Conservation (phyloP, 2,113 vertebrate species). For the Leptobrachium ailaonicum region DNA sequence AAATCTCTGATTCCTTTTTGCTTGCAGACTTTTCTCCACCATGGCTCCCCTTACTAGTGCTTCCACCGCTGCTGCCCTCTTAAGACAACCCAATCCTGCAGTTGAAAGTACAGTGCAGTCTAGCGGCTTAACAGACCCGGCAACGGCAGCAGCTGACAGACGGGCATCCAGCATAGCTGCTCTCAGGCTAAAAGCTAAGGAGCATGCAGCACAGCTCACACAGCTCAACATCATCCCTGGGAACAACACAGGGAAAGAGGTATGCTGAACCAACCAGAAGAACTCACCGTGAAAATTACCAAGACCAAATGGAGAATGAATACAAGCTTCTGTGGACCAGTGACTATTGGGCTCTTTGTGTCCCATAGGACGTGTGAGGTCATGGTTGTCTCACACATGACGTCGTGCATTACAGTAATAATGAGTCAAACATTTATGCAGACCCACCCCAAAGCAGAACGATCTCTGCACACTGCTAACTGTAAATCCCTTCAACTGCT, state of each 20-base stretch:
- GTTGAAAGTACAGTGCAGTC: slow-evolving; percentile 78
- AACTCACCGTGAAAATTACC: slow-evolving; percentile 68
- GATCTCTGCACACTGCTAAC: slow-evolving; percentile 17
- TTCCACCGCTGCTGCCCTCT: slow-evolving; percentile 87
- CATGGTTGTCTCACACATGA: slow-evolving; percentile 17
- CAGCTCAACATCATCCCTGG: slow-evolving; percentile 96
- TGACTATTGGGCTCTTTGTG: slow-evolving; percentile 30
- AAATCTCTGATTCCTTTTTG: slow-evolving; percentile 46
- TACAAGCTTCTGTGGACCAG: slow-evolving; percentile 29
- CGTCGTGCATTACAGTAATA: slow-evolving; percentile 34
- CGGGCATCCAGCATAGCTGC: slow-evolving; percentile 93
- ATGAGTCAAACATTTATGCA: slow-evolving; percentile 39
- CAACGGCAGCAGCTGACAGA: slow-evolving; percentile 83
- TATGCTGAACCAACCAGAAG: slow-evolving; percentile 81
- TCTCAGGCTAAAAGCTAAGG: slow-evolving; percentile 93
- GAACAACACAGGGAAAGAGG: slow-evolving; percentile 90
- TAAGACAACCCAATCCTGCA: slow-evolving; percentile 82
- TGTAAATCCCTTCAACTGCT: slow-evolving; percentile 1
- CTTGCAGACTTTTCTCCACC: slow-evolving; percentile 88
- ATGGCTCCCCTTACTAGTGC: slow-evolving; percentile 91
- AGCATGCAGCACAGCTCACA: slow-evolving; percentile 96
- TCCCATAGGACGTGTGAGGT: slow-evolving; percentile 2
- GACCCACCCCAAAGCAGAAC: slow-evolving; percentile 16
- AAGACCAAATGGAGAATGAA: slow-evolving; percentile 81
- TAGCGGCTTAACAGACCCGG: slow-evolving; percentile 73